Conservation (phyloP, 1,140 invertebrate genomes). For the Aleiodes sp. region DNA sequence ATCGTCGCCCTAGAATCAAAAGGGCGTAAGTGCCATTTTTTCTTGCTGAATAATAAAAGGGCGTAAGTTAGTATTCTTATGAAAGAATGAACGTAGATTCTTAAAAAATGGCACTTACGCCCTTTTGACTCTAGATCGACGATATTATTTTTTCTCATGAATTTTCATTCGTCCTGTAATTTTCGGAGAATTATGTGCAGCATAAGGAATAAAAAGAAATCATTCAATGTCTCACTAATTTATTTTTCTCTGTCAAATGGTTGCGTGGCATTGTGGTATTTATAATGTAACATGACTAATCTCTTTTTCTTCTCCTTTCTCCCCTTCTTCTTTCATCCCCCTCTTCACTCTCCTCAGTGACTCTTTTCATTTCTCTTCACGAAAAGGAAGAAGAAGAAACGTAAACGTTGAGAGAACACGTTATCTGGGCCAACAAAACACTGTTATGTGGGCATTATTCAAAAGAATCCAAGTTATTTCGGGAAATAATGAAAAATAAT, state of each 20-base stretch:
- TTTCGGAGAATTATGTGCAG: not conserved
- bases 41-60: too few species aligned
- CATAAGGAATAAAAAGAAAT: not conserved
- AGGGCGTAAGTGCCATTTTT: too few species aligned
- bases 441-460: conserved; percentile 42
- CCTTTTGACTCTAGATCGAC: too few species aligned
- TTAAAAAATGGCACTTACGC: too few species aligned
- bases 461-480: conserved; percentile 43
- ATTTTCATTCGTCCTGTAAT: not conserved
- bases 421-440: conserved; percentile 48
- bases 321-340: not conserved
- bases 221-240: conserved; percentile 1
- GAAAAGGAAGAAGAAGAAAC: conserved; percentile 17
- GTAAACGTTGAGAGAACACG: conserved; percentile 29
- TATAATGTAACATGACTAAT: conserved; percentile 51
- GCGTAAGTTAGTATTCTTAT: too few species aligned
- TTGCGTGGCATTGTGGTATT: conserved; percentile 41
- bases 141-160: not conserved
- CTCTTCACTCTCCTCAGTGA: not conserved
- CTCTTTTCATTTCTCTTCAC: conserved; percentile 10
- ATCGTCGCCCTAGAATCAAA: too few species aligned
- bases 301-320: conserved; percentile 13
- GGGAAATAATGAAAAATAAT: not conserved
- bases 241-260: conserved; percentile 30
- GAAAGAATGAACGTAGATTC: too few species aligned